Evolutionary conservation across 2,888 invertebrate species (phyloP).

Genomic region (Drepana falcataria): DNA sequence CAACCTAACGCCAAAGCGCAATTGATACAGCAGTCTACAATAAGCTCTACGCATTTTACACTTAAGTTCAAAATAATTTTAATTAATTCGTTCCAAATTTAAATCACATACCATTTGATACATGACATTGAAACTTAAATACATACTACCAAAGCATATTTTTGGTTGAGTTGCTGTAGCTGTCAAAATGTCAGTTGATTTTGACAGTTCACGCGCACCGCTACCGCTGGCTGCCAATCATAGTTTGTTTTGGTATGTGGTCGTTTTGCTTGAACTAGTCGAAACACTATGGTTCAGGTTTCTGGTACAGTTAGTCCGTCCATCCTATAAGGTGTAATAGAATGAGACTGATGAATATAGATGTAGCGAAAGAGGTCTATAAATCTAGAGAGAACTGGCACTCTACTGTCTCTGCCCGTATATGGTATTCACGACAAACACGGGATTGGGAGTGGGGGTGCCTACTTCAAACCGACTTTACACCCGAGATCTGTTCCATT

Average conservation of each 20-base stretch:
- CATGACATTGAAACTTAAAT: constrained; percentile 3
- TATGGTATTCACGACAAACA: too few relatives aligned
- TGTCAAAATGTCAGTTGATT: constrained; percentile 46
- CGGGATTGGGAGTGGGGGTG: too few relatives aligned
- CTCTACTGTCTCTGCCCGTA: too few relatives aligned
- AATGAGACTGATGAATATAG: too few relatives aligned
- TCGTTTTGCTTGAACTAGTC: constrained; percentile 21
- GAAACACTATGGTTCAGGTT: neutral
- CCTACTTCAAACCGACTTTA: too few relatives aligned
- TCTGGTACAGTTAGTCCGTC: too few relatives aligned
- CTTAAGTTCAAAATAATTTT: constrained; percentile 14
- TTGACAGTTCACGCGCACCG: constrained; percentile 67
- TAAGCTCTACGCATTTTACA: constrained; percentile 13
- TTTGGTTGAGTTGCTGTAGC: constrained; percentile 8
- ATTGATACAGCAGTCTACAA: constrained; percentile 30
- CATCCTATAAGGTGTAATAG: too few relatives aligned
- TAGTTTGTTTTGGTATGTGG: constrained; percentile 33
- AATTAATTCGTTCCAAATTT: constrained; percentile 10
- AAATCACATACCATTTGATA: constrained; percentile 16
- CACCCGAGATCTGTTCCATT: too few relatives aligned
- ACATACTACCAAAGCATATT: neutral
- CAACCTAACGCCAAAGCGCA: constrained; percentile 29
- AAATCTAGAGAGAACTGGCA: too few relatives aligned
- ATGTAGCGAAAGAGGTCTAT: too few relatives aligned
- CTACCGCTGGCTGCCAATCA: constrained; percentile 51